Evolutionary conservation across 2,888 invertebrate species (phyloP), one percentile per base, ranked within the genome.

Genomic region (Eulithis prunata): DNA sequence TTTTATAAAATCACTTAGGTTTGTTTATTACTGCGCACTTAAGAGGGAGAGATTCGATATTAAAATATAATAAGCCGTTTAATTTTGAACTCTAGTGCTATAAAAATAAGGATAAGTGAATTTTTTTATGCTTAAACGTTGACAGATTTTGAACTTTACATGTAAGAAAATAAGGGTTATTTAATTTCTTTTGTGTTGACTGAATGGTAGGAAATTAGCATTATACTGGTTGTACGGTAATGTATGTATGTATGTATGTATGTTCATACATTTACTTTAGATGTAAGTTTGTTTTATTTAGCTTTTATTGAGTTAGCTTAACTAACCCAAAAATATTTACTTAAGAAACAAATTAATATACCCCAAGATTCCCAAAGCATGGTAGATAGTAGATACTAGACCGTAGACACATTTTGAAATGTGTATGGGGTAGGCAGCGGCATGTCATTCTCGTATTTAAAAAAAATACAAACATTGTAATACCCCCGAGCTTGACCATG

Each of bases 191-290:
- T 55, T 51, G 66, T 71, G 14, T 21, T 54, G 14, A 71, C 79
- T 80, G 76, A 78, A 77, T 75, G 69, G 62, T 56, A n/a, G 68
- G 41, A 41, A 67, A 72, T 78, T 72, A 75, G 77, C 75, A 73
- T 72, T 73, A 73, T 73, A 73, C 74, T 72, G 71, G 73, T 71
- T 67, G 51, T 70, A 70, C 41, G 71, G 76, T 75, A 76, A 62
- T 63, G 71, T 72, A 65, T 57, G 54, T 54, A 62, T 63, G 71
- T 72, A 65, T 57, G 54, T 54, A 55, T 38, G 14, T 14, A 13
- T 4, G 46, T 32, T 32, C 6, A 32, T 32, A 6, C 47, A 53
- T 8, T 13, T 52, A 52, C 53, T 38, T 13, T 21, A 3, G 21
- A 10, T 36, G 8, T 59, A 53, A 54, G 59, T 69, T 60, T 55